Percentiles rank a stretch among this genome's conserved stretches.
phyloP scores from a whole-genome alignment of 2,888 invertebrate genomes.

The Dryocosmus kuriphilus region DNA sequence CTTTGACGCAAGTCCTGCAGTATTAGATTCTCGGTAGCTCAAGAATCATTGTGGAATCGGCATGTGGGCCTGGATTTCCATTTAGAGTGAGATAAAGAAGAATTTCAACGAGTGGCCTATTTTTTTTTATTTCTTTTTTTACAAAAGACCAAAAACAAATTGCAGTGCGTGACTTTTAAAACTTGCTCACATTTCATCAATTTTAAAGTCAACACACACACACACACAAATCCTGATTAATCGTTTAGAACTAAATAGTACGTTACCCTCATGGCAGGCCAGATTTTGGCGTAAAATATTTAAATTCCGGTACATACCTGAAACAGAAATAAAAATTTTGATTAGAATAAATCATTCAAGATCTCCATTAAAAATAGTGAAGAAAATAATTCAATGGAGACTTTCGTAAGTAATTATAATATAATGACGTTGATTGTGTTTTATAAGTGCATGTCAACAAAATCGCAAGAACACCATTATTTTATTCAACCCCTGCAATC shows the following conservation, averaged over 20 bases:
- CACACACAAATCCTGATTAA: neutral
- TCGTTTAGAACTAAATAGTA: neutral
- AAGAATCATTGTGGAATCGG: neutral
- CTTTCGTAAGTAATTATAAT: neutral
- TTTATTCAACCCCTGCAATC: neutral
- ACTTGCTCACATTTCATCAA: neutral
- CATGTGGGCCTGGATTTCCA: slow-evolving; percentile 20
- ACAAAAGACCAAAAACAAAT: neutral
- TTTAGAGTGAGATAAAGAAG: slow-evolving; percentile 35
- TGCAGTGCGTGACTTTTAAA: neutral
- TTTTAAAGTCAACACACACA: neutral
- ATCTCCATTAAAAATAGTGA: neutral
- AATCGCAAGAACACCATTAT: neutral
- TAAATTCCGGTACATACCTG: slow-evolving; percentile 22
- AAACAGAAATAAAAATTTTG: slow-evolving; percentile 12
- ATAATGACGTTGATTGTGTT: neutral
- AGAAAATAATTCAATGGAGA: neutral
- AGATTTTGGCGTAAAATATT: neutral
- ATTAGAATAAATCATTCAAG: neutral
- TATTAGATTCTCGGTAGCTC: slow-evolving; percentile 31
- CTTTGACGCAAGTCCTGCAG: slow-evolving; percentile 15
- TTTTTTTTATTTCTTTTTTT: neutral
- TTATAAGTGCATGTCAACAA: neutral
- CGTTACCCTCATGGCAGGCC: slow-evolving; percentile 3
- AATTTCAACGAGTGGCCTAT: slow-evolving; percentile 2